Evolutionary conservation across 2,797 vertebrate genomes (phyloP).

Genomic region (Amazona finschi): DNA sequence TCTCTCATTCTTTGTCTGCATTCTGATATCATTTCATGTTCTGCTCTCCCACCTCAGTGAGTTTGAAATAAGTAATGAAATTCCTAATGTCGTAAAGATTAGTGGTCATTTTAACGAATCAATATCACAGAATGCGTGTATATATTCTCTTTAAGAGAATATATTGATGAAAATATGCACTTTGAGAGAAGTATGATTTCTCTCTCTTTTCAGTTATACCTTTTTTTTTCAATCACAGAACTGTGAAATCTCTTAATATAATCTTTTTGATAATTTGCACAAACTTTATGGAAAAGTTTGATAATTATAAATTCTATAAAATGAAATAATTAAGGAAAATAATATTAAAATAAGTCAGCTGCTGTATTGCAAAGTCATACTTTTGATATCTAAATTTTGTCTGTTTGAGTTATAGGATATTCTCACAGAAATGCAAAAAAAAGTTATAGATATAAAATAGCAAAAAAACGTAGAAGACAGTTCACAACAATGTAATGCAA

Average conservation of each 20-base stretch:
- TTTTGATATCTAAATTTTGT: background rate
- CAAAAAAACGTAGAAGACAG: background rate
- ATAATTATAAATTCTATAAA: background rate
- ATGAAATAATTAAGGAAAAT: background rate
- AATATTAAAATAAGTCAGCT: background rate
- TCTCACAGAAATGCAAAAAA: background rate
- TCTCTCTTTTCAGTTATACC: background rate
- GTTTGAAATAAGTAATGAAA: background rate
- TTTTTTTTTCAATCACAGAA: background rate
- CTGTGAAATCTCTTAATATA: background rate
- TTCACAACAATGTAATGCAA: background rate
- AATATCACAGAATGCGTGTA: accelerated
- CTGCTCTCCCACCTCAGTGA: background rate
- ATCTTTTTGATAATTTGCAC: background rate
- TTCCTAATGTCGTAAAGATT: background rate
- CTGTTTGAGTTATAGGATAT: background rate
- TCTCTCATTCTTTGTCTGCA: background rate
- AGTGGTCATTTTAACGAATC: background rate
- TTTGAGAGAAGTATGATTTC: background rate
- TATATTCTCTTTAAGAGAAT: background rate
- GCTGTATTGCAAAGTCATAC: background rate
- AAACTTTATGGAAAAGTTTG: background rate
- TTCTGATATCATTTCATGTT: background rate
- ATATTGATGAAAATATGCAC: background rate
- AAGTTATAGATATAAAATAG: background rate